Conservation (phyloP, 2,113 vertebrate genomes). For the Hippoglossus stenolepis region DNA sequence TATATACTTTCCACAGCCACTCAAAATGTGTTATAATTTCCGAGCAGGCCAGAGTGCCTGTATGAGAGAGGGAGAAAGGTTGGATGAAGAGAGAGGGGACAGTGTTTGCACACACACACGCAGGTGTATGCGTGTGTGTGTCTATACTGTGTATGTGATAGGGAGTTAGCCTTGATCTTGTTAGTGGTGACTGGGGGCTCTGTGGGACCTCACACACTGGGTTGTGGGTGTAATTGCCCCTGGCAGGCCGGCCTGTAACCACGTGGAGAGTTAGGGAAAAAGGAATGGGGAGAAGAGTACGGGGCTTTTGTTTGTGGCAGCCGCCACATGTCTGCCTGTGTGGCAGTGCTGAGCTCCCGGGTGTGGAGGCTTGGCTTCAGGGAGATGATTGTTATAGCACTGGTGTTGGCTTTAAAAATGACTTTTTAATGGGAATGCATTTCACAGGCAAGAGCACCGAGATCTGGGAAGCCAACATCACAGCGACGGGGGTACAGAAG, state of each 20-base stretch:
- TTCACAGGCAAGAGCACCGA: conserved; percentile 80
- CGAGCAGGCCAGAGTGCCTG: conserved; percentile 48
- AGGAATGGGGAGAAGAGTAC: conserved; percentile 70
- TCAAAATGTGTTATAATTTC: conserved; percentile 77
- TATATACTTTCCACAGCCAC: conserved; percentile 68
- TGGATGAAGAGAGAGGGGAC: conserved; percentile 53
- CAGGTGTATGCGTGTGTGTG: conserved; percentile 63
- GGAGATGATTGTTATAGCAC: conserved; percentile 84
- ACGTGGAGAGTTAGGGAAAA: conserved; percentile 71
- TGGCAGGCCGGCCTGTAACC: conserved; percentile 76
- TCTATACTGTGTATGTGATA: conserved; percentile 56
- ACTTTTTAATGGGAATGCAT: conserved; percentile 83
- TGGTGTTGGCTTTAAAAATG: conserved; percentile 84
- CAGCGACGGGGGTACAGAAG: conserved; percentile 66
- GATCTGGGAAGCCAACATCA: conserved; percentile 77
- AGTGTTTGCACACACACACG: conserved; percentile 48
- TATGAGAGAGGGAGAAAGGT: conserved; percentile 25
- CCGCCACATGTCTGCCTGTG: conserved; percentile 82
- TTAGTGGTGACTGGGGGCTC: conserved; percentile 80
- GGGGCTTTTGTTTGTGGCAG: conserved; percentile 82
- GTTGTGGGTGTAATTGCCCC: conserved; percentile 82
- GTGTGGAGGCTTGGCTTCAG: conserved; percentile 75
- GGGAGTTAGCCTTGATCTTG: conserved; percentile 81
- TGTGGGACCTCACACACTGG: conserved; percentile 83
- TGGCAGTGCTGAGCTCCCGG: conserved; percentile 74